Evolutionary conservation across 2,797 vertebrate genomes (phyloP).

Genomic region (Pogoniulus pusillus): DNA sequence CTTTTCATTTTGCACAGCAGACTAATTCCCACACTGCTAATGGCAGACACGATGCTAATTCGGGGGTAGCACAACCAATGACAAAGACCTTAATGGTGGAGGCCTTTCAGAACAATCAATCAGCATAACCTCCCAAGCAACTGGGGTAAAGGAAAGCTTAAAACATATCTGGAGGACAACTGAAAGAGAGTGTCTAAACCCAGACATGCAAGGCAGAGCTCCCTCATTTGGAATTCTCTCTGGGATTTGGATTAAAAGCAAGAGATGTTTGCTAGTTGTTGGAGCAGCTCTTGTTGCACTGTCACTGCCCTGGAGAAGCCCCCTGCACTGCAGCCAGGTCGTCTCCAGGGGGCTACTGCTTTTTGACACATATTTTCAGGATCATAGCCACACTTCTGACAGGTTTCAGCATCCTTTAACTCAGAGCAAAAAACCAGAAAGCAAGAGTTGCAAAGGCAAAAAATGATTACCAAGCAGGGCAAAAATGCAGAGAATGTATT

Average conservation of each 20-base stretch:
- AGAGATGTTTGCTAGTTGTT: background rate
- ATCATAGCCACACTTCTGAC: background rate
- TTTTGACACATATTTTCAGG: background rate
- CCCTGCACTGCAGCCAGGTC: background rate
- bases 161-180: background rate
- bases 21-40: background rate
- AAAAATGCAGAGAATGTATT: conserved; percentile 64
- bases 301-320: background rate
- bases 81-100: background rate
- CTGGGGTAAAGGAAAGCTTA: background rate
- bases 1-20: background rate
- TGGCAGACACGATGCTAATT: background rate
- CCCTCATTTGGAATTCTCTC: background rate
- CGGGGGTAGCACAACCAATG: background rate
- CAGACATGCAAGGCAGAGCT: background rate
- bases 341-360: background rate
- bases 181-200: background rate
- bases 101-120: background rate
- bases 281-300: background rate
- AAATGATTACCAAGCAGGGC: conserved; percentile 34
- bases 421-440: conserved; percentile 35
- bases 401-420: background rate
- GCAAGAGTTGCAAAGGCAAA: conserved; percentile 38
- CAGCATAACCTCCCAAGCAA: background rate
- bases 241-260: background rate